Base-by-base conservation (phyloP, 2,113 vertebrate species). In the Cettia cetti region DNA sequence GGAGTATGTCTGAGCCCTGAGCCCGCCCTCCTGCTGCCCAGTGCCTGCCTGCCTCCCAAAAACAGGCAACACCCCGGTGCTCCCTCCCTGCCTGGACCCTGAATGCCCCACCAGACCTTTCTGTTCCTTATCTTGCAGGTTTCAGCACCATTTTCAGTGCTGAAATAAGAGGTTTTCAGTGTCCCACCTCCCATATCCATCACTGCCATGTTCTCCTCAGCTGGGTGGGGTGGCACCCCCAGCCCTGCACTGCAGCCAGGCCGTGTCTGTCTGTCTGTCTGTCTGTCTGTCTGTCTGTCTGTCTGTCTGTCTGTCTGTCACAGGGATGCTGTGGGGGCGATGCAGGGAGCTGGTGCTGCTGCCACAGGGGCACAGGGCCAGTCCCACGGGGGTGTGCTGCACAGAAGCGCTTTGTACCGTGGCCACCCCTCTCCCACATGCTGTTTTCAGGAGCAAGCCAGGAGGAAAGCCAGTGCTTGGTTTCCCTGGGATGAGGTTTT, bases 1-100 rank as follows among this genome's bases (percentile, higher is more conserved):
- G 98, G 99, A 99, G 98, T 99, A 99, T 74, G 99, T 99, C 97
- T 99, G 99, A 99, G 77, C 72, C 82, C 72, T 7, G 1, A 1
- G 19, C 42, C 83, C 35, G 44, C 33, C 42, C 35, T 56, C 11
- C 50, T 2, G 16, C 81, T 1, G 0, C 77, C 59, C 31, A 26
- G 12, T 7, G 7, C 50, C 50, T 57, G n/a, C 68, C 33, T 65
- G 13, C 28, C 37, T 50, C 40, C 57, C 72, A 10, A 52, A 69
- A 9, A n/a, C 65, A 11, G 40, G 26, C 45, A 1, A 21, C n/a
- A 65, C n/a, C 33, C 42, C 0, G 6, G 23, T 1, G 1, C 26
- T 75, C 47, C 63, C 49, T 23, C 23, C 23, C 39, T 5, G 4
- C n/a, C 4, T 13, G 24, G 13, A n/a, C 47, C 53, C 82, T 7